Conservation (phyloP, 2,797 vertebrate genomes). For the Intellagama lesueurii region DNA sequence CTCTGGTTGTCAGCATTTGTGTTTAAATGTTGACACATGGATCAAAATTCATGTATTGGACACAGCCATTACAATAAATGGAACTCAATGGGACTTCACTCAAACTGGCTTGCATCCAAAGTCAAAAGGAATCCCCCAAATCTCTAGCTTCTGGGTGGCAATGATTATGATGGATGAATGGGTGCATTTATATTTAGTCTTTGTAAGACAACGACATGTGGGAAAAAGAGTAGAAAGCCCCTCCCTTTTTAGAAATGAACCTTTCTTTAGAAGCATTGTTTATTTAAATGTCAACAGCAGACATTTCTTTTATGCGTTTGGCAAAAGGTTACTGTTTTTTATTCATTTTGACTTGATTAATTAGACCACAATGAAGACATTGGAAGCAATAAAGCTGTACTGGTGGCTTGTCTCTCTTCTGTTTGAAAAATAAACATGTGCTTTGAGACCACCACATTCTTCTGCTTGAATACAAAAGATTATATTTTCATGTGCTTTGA, state of each 20-base stretch:
- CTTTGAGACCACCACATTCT: slow-evolving; percentile 69
- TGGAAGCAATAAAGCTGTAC: slow-evolving; percentile 61
- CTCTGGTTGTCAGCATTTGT: background rate
- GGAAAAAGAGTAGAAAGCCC: slow-evolving; percentile 47
- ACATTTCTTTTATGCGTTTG: slow-evolving; percentile 70
- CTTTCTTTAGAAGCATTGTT: slow-evolving; percentile 66
- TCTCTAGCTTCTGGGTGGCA: background rate
- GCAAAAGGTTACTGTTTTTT: slow-evolving; percentile 69
- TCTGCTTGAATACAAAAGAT: slow-evolving; percentile 65
- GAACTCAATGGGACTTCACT: background rate
- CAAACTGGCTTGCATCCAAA: background rate
- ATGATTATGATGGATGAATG: slow-evolving; percentile 34
- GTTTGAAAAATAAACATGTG: slow-evolving; percentile 77
- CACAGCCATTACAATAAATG: background rate
- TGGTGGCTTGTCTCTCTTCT: slow-evolving; percentile 71
- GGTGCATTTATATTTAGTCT: slow-evolving; percentile 48
- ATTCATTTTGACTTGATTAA: slow-evolving; percentile 75
- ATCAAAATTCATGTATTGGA: background rate
- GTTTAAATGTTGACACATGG: background rate
- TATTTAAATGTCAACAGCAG: slow-evolving; percentile 72
- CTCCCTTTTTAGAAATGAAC: slow-evolving; percentile 50
- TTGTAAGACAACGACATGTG: slow-evolving; percentile 37
- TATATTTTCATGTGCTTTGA: slow-evolving; percentile 57
- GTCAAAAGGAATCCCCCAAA: slow-evolving; percentile 49
- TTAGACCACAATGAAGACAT: slow-evolving; percentile 75